Evolutionary conservation across 2,888 invertebrate genomes (phyloP).

Genomic region (Blera fallax): DNA sequence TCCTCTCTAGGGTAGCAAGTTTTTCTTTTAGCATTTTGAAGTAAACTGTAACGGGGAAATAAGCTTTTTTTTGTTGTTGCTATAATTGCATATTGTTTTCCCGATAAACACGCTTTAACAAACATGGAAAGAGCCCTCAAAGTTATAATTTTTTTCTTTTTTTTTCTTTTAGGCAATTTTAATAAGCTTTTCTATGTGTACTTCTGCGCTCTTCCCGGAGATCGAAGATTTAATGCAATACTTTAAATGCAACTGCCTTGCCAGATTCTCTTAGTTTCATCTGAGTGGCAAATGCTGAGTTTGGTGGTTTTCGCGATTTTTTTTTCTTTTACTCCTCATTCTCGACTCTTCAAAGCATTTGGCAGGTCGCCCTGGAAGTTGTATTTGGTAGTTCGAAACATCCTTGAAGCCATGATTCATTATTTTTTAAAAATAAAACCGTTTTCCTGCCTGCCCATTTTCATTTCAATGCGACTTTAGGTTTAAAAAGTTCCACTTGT

Average conservation of each 20-base stretch:
- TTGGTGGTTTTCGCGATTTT: not conserved
- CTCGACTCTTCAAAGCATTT: not conserved
- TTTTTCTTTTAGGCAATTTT: not conserved
- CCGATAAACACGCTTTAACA: not conserved
- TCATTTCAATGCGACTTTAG: too few relatives aligned
- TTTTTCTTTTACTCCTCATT: not conserved
- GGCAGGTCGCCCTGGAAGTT: not conserved
- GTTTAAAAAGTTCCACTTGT: too few relatives aligned
- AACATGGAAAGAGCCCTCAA: not conserved
- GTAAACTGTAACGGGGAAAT: not conserved
- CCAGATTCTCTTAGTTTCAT: too few relatives aligned
- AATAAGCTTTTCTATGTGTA: not conserved
- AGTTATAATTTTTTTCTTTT: not conserved
- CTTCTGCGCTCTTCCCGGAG: not conserved
- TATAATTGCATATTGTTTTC: not conserved
- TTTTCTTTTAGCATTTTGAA: slow-evolving; percentile 1
- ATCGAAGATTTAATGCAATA: not conserved
- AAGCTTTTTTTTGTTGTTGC: not conserved
- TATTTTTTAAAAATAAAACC: too few relatives aligned
- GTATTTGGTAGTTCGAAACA: not conserved
- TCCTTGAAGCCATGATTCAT: not conserved
- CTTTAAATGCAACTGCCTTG: not conserved
- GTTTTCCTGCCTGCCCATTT: too few relatives aligned
- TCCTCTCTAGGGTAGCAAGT: not conserved
- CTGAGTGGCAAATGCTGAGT: not conserved